Evolutionary conservation across 2,888 invertebrate species (phyloP).

Genomic region (Hesperia comma): DNA sequence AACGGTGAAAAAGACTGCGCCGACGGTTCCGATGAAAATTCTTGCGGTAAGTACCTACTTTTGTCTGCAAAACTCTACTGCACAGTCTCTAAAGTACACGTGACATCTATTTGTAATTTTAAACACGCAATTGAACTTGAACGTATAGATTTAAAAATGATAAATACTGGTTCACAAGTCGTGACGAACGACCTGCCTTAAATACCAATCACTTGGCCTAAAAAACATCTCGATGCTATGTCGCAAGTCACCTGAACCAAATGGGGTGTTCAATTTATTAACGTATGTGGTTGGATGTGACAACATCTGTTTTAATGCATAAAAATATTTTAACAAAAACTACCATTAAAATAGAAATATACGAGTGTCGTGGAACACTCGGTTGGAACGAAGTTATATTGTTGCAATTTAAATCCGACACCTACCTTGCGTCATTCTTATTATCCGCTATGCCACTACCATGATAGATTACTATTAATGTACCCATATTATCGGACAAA

Average conservation of each 20-base stretch:
- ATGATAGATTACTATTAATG: no score
- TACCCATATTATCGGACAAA: no score
- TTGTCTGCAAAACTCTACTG: not conserved
- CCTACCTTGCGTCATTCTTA: no score
- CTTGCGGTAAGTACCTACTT: constrained; percentile 89
- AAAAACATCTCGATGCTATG: constrained; percentile 70
- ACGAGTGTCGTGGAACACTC: no score
- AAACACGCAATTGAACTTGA: constrained; percentile 60
- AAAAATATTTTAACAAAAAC: not conserved
- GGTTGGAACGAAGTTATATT: no score
- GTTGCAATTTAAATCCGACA: no score
- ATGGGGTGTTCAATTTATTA: constrained; percentile 56
- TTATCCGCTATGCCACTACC: no score
- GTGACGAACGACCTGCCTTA: constrained; percentile 67
- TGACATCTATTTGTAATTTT: constrained; percentile 44
- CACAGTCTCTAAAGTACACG: constrained; percentile 6
- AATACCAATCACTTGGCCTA: constrained; percentile 76
- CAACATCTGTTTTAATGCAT: not conserved
- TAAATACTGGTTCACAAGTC: constrained; percentile 57
- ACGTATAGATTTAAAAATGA: constrained; percentile 48
- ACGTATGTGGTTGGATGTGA: constrained; percentile 43
- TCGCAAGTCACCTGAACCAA: constrained; percentile 56
- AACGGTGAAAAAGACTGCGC: constrained; percentile 95
- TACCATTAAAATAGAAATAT: not conserved
- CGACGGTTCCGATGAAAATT: constrained; percentile 95